Conservation (phyloP, 2,113 vertebrate species). For the Columba janthina region DNA sequence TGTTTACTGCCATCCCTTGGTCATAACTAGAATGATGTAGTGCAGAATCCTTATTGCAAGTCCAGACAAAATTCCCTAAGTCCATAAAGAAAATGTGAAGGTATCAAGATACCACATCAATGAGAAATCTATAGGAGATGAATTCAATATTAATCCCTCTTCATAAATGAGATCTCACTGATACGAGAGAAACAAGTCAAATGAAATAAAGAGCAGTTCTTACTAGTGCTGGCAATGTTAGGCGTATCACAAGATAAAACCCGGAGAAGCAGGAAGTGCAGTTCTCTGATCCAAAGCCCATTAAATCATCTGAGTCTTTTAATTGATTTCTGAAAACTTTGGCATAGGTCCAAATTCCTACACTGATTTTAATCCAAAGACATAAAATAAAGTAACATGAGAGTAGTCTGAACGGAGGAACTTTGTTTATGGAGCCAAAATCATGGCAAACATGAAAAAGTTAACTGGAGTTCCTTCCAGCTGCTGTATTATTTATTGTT, state of each 20-base stretch:
- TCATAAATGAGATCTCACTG: neutral
- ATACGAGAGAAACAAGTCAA: neutral
- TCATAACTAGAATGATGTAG: neutral
- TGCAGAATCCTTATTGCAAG: neutral
- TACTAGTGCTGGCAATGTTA: neutral
- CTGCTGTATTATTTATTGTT: constrained; percentile 37
- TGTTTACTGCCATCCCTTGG: constrained; percentile 27
- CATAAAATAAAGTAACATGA: neutral
- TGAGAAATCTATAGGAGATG: neutral
- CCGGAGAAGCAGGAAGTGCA: neutral
- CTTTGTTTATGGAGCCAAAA: neutral
- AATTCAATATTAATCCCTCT: neutral
- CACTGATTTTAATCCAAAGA: neutral
- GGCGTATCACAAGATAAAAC: neutral
- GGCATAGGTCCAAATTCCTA: neutral
- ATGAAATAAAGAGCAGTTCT: neutral
- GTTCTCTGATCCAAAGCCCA: neutral
- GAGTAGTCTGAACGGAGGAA: neutral
- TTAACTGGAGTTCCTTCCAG: neutral
- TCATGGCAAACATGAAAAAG: neutral
- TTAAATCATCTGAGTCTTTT: neutral
- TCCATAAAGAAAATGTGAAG: neutral
- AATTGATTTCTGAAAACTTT: neutral
- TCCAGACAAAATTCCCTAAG: neutral
- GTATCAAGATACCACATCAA: fast-evolving